Base-by-base conservation (phyloP, 1,140 invertebrate species). In the Goniozus legneri region DNA sequence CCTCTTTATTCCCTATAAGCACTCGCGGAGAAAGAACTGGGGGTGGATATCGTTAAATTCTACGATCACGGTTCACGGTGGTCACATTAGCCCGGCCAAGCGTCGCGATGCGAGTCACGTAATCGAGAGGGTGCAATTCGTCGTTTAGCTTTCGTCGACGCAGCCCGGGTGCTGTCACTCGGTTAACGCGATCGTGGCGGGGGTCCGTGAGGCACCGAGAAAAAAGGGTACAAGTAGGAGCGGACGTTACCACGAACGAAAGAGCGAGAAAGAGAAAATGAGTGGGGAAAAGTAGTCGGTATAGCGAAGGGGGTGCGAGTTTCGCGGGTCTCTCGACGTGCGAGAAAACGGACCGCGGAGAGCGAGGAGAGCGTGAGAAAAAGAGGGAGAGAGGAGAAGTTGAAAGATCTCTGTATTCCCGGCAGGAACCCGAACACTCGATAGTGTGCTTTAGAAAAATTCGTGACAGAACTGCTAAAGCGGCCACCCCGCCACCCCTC, bases 361-460 rank as follows among this genome's bases (percentile, higher is more conserved):
- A 6, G 20, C 22, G 10, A 48, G 24, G 19, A 8, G 16, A 27
- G 34, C 18, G 10, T 19, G 14, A 3, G 15, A 38, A 7, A 8
- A 16, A 8, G 12, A 12, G 33, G 30, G 45, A 35, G 14, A 8
- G n/a, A n/a, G n/a, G n/a, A n/a, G 33, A 19, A 18, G 4, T 39
- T 54, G 53, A 63, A 54, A 60, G 56, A 62, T 61, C 63, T 71
- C 67, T 67, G 61, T 73, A 74, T 74, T 74, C 71, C 50, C 64
- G 42, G 56, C 69, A 70, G 59, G 64, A 68, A 57, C 62, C 54
- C 54, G 67, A 69, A 66, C 71, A 73, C 70, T 74, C 71, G 67
- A 71, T 74, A 71, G 69, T 68, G 69, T 71, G 67, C 71, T 74
- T 74, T 71, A 63, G 65, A 71, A 74, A 73, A 73, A 71, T 71